Conservation (phyloP, 2,113 vertebrate species). For the Misgurnus anguillicaudatus region DNA sequence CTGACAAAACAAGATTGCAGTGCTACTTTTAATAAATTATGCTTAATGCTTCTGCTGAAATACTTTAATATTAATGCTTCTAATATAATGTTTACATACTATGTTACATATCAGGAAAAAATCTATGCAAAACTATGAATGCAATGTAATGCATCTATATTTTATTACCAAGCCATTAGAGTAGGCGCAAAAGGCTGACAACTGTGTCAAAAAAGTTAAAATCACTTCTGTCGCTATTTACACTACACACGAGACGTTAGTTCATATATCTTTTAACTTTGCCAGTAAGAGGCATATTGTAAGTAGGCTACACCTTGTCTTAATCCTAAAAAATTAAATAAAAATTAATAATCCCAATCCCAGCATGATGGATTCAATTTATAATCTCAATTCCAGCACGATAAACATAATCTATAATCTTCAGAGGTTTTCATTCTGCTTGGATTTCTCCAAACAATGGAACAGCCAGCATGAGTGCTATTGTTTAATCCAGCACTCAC, state of each 20-base stretch:
- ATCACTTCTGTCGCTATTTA: neutral
- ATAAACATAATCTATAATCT: constrained; percentile 19
- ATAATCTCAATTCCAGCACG: constrained; percentile 25
- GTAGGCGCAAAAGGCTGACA: neutral
- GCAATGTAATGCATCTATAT: neutral
- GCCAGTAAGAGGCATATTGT: neutral
- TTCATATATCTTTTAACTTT: neutral
- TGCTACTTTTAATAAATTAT: too few species aligned
- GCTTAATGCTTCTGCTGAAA: too few species aligned
- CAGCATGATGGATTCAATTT: constrained; percentile 22
- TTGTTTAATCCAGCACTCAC: constrained; percentile 31
- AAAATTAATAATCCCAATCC: neutral
- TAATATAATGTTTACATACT: too few species aligned
- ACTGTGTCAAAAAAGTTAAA: constrained; percentile 12
- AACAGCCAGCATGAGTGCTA: neutral
- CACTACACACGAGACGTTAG: neutral
- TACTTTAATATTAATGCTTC: too few species aligned
- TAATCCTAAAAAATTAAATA: neutral
- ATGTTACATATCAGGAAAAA: too few species aligned
- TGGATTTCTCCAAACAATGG: constrained; percentile 27
- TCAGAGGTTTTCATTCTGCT: constrained; percentile 21
- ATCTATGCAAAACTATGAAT: neutral
- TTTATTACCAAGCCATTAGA: constrained; percentile 18
- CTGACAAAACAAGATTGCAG: neutral
- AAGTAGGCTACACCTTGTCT: too few species aligned